phyloP scores from a whole-genome alignment of 2,888 invertebrate species.

The Brenthis hecate region DNA sequence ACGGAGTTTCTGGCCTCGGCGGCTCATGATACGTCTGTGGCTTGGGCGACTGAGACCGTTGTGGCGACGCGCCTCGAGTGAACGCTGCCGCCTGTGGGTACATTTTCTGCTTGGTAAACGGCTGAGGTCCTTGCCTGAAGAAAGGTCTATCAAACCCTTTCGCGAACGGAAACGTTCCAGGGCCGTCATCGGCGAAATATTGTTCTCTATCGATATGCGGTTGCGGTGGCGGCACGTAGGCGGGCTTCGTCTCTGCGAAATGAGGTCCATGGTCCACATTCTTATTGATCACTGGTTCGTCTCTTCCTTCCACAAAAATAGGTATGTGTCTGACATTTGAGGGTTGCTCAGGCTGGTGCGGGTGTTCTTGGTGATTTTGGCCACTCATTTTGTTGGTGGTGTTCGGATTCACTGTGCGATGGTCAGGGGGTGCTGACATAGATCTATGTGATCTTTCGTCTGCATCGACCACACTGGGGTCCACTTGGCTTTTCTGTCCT shows the following conservation, averaged over 20 bases:
- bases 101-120: conserved; percentile 77
- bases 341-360: conserved; percentile 53
- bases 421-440: conserved; percentile 90
- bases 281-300: conserved; percentile 88
- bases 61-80: conserved; percentile 66
- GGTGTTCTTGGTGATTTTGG: conserved; percentile 58
- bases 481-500: conserved; percentile 85
- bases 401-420: conserved; percentile 57
- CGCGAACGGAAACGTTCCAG: conserved; percentile 68
- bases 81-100: conserved; percentile 64
- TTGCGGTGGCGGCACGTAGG: conserved; percentile 59
- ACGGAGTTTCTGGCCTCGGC: conserved; percentile 61
- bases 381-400: conserved; percentile 61
- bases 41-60: conserved; percentile 69
- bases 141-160: conserved; percentile 71
- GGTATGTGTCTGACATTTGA: conserved; percentile 91
- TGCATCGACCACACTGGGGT: conserved; percentile 75
- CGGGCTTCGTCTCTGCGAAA: conserved; percentile 62
- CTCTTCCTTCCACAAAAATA: conserved; percentile 93
- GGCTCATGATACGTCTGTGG: conserved; percentile 66
- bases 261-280: conserved; percentile 70
- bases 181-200: conserved; percentile 69
- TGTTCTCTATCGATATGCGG: conserved; percentile 72
- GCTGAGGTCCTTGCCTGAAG: conserved; percentile 72
- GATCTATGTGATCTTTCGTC: conserved; percentile 86